phyloP scores from a whole-genome alignment of 2,888 invertebrate species.

The Platycheirus rosarum region DNA sequence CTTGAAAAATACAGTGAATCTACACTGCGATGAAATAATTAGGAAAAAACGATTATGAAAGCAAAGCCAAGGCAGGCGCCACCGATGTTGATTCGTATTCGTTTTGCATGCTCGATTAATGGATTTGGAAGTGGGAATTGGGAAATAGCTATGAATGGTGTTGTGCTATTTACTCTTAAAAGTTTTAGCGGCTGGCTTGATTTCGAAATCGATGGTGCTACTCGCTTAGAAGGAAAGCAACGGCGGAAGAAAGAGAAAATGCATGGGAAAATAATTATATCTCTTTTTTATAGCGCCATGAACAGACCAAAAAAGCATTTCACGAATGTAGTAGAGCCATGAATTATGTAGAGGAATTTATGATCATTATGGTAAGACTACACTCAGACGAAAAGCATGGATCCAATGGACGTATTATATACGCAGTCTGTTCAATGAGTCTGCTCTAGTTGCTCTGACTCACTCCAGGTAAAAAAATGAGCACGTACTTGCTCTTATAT shows the following conservation, averaged over 20 bases:
- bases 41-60: slow-evolving; percentile 66
- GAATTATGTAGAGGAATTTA: no score
- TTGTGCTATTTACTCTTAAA: slow-evolving; percentile 22
- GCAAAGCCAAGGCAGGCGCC: slow-evolving; percentile 24
- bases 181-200: slow-evolving; percentile 49
- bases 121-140: slow-evolving; percentile 3
- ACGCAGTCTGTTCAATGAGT: no score
- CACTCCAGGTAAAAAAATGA: no score
- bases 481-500: no score
- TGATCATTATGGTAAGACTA: no score
- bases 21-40: slow-evolving; percentile 61
- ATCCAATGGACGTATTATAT: no score
- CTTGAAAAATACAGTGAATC: slow-evolving; percentile 69
- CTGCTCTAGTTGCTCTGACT: no score
- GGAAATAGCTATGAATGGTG: slow-evolving; percentile 25
- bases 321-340: no score
- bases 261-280: background rate
- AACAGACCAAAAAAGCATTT: slow-evolving; percentile 11
- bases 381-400: no score
- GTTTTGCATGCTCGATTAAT: slow-evolving; percentile 26
- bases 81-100: slow-evolving; percentile 15
- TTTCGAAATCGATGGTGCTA: slow-evolving; percentile 51
- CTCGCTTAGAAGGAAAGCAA: slow-evolving; percentile 17
- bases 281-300: slow-evolving; percentile 13
- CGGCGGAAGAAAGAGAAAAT: background rate